Percentiles rank a stretch among this genome's conserved stretches.
Conservation (phyloP, 1,140 invertebrate species). For the Holotrichia oblita region DNA sequence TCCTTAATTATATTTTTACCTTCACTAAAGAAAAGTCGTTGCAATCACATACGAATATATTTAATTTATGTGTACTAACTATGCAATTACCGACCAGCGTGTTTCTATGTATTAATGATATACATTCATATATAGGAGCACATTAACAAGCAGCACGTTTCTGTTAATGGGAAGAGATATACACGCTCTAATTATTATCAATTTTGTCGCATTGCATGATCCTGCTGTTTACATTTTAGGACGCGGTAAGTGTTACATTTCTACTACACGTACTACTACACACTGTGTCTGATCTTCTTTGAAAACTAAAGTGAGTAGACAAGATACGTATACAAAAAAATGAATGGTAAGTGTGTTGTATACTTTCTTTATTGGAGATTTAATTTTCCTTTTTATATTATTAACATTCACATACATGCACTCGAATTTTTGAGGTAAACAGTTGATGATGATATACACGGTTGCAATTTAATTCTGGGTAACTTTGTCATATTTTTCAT, state of each 20-base stretch:
- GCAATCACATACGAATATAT: too few species aligned
- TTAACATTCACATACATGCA: constrained; percentile 36
- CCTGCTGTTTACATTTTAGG: constrained; percentile 61
- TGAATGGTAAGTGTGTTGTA: constrained; percentile 42
- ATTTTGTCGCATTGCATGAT: constrained; percentile 52
- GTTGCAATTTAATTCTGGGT: neutral
- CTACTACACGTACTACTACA: constrained; percentile 34
- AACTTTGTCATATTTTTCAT: neutral
- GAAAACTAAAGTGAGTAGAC: constrained; percentile 43
- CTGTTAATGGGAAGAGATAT: too few species aligned
- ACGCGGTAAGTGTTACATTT: constrained; percentile 62
- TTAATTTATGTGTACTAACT: too few species aligned
- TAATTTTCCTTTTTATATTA: constrained; percentile 33
- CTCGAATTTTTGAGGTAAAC: constrained; percentile 23
- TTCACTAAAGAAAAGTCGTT: too few species aligned
- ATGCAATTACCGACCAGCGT: too few species aligned
- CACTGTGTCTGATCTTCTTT: constrained; percentile 27
- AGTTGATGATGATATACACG: constrained; percentile 4
- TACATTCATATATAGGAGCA: too few species aligned
- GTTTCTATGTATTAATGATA: too few species aligned
- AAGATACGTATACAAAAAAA: constrained; percentile 39
- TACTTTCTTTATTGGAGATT: constrained; percentile 37
- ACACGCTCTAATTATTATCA: neutral
- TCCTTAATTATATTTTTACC: too few species aligned
- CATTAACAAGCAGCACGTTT: too few species aligned